Evolutionary conservation across 2,888 invertebrate genomes (phyloP).

Genomic region (Nomada goodeniana): DNA sequence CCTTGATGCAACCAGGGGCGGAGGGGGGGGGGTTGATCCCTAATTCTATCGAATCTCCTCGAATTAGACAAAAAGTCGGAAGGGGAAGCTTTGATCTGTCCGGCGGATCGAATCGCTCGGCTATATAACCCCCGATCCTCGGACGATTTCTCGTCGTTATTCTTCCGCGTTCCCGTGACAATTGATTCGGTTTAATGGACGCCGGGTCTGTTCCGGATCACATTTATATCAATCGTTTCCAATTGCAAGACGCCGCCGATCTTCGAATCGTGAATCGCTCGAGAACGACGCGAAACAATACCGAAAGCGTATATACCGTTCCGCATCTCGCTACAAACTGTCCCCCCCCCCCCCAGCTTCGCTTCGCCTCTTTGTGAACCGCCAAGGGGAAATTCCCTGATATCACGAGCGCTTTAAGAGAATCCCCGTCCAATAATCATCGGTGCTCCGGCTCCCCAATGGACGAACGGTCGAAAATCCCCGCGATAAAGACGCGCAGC

Average conservation of each 20-base stretch:
- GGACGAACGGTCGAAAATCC: conserved; percentile 61
- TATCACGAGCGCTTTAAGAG: conserved; percentile 38
- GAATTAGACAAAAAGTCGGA: conserved; percentile 11
- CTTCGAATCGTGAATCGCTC: not conserved
- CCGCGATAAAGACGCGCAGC: conserved; percentile 63
- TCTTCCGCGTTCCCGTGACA: too few relatives aligned
- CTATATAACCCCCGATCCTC: too few relatives aligned
- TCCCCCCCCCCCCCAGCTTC: too few relatives aligned
- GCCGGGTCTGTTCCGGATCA: not conserved
- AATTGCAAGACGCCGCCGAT: not conserved
- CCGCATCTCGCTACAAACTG: not conserved
- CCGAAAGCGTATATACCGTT: not conserved
- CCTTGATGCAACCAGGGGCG: conserved; percentile 1
- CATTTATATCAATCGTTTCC: not conserved
- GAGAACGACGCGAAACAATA: not conserved
- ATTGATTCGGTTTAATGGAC: not conserved
- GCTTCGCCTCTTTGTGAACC: conserved; percentile 16
- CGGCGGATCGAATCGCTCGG: not conserved
- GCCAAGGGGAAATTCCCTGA: conserved; percentile 10
- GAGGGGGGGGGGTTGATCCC: conserved; percentile 12
- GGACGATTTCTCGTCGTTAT: too few relatives aligned
- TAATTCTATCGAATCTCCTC: conserved; percentile 39
- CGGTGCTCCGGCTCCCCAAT: conserved; percentile 24
- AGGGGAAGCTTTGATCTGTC: not conserved
- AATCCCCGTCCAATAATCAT: conserved; percentile 42